Evolutionary conservation across 2,113 vertebrate genomes (phyloP).

Genomic region (Festucalex cinctus): DNA sequence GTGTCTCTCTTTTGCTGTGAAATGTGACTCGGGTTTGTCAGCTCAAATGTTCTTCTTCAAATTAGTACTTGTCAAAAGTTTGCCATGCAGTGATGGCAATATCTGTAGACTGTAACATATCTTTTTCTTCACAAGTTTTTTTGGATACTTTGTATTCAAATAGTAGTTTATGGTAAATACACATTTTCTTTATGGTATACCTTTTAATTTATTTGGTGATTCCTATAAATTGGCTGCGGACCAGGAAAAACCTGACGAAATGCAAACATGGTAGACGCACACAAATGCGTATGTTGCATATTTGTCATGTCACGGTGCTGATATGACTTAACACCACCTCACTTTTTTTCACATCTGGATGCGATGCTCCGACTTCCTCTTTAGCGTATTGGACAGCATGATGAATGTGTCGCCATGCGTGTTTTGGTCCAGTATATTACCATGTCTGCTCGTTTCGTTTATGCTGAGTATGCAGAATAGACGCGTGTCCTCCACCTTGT

Average conservation of each 20-base stretch:
- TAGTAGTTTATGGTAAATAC: no score
- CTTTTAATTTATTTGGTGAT: neutral
- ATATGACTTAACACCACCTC: conserved; percentile 46
- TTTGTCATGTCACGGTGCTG: conserved; percentile 10
- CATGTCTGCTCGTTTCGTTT: neutral
- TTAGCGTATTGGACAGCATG: conserved; percentile 14
- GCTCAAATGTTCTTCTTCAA: neutral
- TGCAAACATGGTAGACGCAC: neutral
- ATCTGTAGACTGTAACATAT: neutral
- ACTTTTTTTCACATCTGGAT: conserved; percentile 29
- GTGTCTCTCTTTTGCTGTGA: neutral
- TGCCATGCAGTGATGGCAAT: neutral
- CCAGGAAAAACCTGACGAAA: neutral
- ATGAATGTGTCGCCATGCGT: conserved; percentile 26
- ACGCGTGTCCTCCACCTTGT: conserved; percentile 13
- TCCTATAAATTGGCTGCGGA: neutral
- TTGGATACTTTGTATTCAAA: no score
- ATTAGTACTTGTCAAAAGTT: neutral
- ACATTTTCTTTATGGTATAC: no score
- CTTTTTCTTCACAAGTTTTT: no score
- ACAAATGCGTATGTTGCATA: no score
- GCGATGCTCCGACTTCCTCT: conserved; percentile 21
- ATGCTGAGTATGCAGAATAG: neutral
- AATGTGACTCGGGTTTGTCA: neutral
- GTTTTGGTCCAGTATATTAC: conserved; percentile 20